These are phyloP conservation scores for Phortica okadai DNA, from an alignment of 2,888 invertebrate species.

Conservation along the genomic window DNA sequence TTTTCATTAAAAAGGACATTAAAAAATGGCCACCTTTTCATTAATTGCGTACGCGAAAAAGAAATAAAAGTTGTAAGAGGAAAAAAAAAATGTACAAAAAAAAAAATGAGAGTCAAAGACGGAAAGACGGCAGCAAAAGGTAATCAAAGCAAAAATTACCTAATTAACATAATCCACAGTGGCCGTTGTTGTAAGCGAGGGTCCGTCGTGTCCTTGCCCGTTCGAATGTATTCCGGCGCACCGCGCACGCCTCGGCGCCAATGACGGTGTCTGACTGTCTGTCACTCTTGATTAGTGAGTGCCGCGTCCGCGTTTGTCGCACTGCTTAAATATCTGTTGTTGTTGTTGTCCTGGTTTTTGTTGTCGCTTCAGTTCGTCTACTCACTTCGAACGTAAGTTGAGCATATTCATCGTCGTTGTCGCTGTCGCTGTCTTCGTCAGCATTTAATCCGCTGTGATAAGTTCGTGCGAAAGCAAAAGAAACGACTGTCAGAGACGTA, in stretches of 20 bases:
- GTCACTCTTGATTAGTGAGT: conserved; percentile 60
- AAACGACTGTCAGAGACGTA: conserved; percentile 33
- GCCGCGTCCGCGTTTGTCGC: background rate
- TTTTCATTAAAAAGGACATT: conserved; percentile 15
- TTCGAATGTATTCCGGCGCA: background rate
- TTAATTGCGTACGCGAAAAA: conserved; percentile 12
- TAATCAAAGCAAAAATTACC: conserved; percentile 72
- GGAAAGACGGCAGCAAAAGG: conserved; percentile 52
- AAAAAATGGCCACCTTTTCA: conserved; percentile 3
- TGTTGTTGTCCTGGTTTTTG: background rate
- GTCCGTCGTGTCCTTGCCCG: conserved; percentile 3
- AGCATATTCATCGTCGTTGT: conserved; percentile 37
- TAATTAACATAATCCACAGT: conserved; percentile 72
- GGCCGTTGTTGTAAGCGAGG: conserved; percentile 50
- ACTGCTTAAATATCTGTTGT: conserved; percentile 30
- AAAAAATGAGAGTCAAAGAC: conserved; percentile 15
- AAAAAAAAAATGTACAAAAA: conserved; percentile 24
- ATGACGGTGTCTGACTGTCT: conserved; percentile 35
- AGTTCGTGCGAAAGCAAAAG: conserved; percentile 39
- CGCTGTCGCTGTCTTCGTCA: conserved; percentile 43
- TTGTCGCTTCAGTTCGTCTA: conserved; percentile 30
- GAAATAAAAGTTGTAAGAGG: background rate
- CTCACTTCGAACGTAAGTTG: conserved; percentile 23
- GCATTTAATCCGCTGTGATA: conserved; percentile 64
- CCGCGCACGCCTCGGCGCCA: conserved; percentile 26